Evolutionary conservation across 1,140 invertebrate genomes (phyloP).

Genomic region (Papilio helenus): DNA sequence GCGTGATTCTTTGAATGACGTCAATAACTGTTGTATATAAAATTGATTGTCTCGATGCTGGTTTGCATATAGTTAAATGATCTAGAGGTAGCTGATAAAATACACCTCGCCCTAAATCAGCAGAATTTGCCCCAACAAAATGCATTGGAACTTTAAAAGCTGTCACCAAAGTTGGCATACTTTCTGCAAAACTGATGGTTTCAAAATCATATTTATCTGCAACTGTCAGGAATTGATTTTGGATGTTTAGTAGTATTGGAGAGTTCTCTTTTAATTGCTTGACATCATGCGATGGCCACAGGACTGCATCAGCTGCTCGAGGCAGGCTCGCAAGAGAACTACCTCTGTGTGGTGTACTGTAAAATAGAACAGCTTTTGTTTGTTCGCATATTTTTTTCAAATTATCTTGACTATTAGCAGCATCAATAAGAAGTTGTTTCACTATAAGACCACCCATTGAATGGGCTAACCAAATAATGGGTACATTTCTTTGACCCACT

Average conservation of each 20-base stretch:
- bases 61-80: slow-evolving; percentile 92
- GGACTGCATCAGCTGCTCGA: slow-evolving; percentile 86
- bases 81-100: slow-evolving; percentile 89
- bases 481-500: slow-evolving; percentile 85
- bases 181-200: slow-evolving; percentile 90
- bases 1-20: slow-evolving; percentile 58
- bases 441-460: slow-evolving; percentile 94
- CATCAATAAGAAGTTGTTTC: slow-evolving; percentile 84
- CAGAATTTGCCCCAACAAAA: slow-evolving; percentile 87
- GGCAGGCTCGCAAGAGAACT: slow-evolving; percentile 82
- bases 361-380: slow-evolving; percentile 90
- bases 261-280: slow-evolving; percentile 90
- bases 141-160: slow-evolving; percentile 84
- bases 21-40: slow-evolving; percentile 76
- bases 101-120: slow-evolving; percentile 89
- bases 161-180: slow-evolving; percentile 86
- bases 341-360: slow-evolving; percentile 91
- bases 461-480: slow-evolving; percentile 91
- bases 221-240: slow-evolving; percentile 86
- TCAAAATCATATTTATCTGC: slow-evolving; percentile 83
- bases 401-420: slow-evolving; percentile 55
- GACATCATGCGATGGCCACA: slow-evolving; percentile 92
- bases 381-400: slow-evolving; percentile 84
- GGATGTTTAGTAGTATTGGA: slow-evolving; percentile 85
- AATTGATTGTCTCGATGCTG: slow-evolving; percentile 84